Percentiles rank a stretch among this genome's conserved stretches.
Conservation (phyloP, 35 echinoderm and acorn worm genomes). For the Eucidaris tribuloides region DNA sequence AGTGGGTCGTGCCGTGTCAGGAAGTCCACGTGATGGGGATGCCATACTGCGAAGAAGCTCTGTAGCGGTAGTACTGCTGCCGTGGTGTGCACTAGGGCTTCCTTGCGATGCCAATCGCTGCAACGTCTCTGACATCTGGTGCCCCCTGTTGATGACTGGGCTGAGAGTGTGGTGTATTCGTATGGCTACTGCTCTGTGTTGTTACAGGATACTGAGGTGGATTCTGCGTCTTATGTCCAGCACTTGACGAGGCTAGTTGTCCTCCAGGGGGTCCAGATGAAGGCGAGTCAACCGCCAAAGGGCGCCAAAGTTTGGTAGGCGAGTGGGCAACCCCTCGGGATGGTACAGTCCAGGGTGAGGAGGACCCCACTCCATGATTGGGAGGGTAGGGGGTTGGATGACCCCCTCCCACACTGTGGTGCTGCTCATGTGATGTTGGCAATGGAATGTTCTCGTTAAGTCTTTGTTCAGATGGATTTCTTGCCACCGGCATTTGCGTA, state of each 20-base stretch:
- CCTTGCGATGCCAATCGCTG: slow-evolving; percentile 15
- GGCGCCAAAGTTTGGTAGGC: slow-evolving; percentile 9
- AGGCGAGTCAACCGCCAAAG: slow-evolving; percentile 16
- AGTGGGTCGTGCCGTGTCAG: not conserved
- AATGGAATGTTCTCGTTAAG: slow-evolving; percentile 13
- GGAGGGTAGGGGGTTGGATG: not conserved
- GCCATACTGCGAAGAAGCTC: slow-evolving; percentile 22
- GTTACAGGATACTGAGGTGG: not conserved
- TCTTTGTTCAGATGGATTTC: not conserved
- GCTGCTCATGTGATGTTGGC: not conserved
- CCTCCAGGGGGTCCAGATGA: not conserved
- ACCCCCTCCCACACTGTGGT: too few species aligned
- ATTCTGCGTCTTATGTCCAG: not conserved
- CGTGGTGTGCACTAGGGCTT: slow-evolving; percentile 6
- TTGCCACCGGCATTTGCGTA: not conserved
- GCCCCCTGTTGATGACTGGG: not conserved
- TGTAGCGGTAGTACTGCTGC: slow-evolving; percentile 32
- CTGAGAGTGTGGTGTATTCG: not conserved
- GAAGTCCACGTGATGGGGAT: not conserved
- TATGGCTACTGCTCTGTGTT: not conserved
- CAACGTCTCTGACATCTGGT: slow-evolving; percentile 12
- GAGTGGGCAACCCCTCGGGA: not conserved
- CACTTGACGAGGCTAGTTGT: too few species aligned
- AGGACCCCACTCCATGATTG: not conserved
- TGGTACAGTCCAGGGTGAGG: not conserved